phyloP scores from a whole-genome alignment of 2,797 vertebrate species.

The Silurus lanzhouensis region DNA sequence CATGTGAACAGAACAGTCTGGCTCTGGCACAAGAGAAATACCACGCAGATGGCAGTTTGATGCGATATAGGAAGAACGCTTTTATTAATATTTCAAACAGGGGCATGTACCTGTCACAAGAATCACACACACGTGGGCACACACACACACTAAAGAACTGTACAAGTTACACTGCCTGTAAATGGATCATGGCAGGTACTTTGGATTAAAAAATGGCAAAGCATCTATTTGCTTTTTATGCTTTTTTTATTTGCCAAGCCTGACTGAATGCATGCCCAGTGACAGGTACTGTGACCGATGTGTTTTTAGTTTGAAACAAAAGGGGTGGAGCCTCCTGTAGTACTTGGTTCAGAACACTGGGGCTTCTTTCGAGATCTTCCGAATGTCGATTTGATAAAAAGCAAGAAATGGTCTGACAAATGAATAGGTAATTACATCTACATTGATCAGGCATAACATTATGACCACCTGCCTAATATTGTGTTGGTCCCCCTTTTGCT shows the following conservation, averaged over 20 bases:
- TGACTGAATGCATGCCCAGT: neutral
- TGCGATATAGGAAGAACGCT: slow-evolving; percentile 38
- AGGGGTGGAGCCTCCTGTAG: neutral
- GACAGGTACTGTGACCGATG: too few species aligned
- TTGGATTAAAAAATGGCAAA: neutral
- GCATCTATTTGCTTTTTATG: neutral
- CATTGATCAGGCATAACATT: too few species aligned
- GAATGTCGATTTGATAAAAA: neutral
- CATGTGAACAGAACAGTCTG: slow-evolving; percentile 39
- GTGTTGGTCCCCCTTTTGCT: too few species aligned
- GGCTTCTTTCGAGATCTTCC: neutral
- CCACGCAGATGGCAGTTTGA: slow-evolving; percentile 33
- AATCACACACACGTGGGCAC: neutral
- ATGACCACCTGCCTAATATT: too few species aligned
- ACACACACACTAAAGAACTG: neutral
- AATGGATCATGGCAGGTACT: neutral
- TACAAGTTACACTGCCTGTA: slow-evolving; percentile 5
- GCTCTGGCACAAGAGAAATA: slow-evolving; percentile 29
- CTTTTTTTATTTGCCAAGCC: neutral
- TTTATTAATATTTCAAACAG: slow-evolving; percentile 51
- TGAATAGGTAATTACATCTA: neutral
- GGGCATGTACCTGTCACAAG: slow-evolving; percentile 18
- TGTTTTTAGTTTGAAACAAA: neutral
- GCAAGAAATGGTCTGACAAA: neutral
- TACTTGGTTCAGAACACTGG: neutral